Evolutionary conservation across 2,113 vertebrate species (phyloP).

Genomic region (Vombatus ursinus): DNA sequence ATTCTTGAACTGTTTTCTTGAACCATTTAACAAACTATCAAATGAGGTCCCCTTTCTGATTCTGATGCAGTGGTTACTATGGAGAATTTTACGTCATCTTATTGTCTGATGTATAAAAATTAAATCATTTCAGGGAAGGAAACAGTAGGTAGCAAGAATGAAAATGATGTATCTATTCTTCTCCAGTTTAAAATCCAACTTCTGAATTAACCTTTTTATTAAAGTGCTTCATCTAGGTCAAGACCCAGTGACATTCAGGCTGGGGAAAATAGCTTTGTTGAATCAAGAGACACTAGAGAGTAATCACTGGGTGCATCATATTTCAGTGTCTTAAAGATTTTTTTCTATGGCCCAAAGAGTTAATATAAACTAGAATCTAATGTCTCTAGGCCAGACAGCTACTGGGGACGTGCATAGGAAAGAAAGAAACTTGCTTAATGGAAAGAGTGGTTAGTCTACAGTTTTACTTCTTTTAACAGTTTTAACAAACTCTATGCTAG

Average conservation of each 20-base stretch:
- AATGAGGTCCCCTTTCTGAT: neutral
- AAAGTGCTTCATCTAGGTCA: neutral
- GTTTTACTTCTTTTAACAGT: neutral
- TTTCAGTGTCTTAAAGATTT: neutral
- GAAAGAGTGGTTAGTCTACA: neutral
- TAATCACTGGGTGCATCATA: neutral
- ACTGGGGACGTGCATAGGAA: neutral
- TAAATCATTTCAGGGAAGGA: neutral
- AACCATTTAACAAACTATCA: neutral
- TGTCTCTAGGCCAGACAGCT: neutral
- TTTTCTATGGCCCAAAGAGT: neutral
- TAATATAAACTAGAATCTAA: neutral
- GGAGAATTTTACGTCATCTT: neutral
- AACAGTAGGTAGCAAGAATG: neutral
- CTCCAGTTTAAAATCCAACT: neutral
- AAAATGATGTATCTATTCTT: neutral
- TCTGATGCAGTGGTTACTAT: neutral
- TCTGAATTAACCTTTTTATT: neutral
- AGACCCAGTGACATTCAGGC: neutral
- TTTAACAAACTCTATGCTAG: neutral
- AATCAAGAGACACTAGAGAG: neutral
- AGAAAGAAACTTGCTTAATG: neutral
- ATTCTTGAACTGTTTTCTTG: neutral
- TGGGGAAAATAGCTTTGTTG: neutral
- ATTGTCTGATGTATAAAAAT: neutral